Evolutionary conservation across 2,888 invertebrate genomes (phyloP).

Genomic region (Tiliacea citrago): DNA sequence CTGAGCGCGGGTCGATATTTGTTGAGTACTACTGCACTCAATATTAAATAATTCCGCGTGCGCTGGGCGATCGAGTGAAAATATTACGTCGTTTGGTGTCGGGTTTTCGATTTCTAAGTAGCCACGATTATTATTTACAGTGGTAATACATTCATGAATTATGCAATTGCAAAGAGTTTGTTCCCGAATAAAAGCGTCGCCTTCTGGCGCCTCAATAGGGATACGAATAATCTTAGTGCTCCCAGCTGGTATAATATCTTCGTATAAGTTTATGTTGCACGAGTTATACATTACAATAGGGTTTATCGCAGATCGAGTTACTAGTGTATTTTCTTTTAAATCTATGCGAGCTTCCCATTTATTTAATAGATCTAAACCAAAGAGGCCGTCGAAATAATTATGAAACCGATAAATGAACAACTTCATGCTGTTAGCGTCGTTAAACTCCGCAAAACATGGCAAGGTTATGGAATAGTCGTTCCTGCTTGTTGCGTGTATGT

Average conservation of each 20-base stretch:
- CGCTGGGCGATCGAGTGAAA: conserved; percentile 6
- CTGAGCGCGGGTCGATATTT: background rate
- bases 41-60: conserved; percentile 5
- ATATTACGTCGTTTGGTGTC: conserved; percentile 2
- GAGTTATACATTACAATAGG: too few species aligned
- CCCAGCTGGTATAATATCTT: background rate
- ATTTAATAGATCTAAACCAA: too few species aligned
- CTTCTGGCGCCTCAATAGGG: background rate
- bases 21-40: background rate
- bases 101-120: conserved; percentile 3
- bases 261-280: background rate
- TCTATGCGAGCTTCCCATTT: too few species aligned
- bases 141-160: background rate
- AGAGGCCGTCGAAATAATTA: too few species aligned
- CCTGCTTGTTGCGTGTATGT: too few species aligned
- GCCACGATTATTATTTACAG: background rate
- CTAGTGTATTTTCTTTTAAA: too few species aligned
- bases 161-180: conserved; percentile 2
- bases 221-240: background rate
- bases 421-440: too few species aligned
- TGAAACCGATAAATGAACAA: too few species aligned
- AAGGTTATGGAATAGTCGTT: too few species aligned
- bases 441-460: too few species aligned
- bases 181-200: background rate
- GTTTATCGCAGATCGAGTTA: too few species aligned